Evolutionary conservation across 1,140 invertebrate species (phyloP).

Genomic region (Drosophila santomea): DNA sequence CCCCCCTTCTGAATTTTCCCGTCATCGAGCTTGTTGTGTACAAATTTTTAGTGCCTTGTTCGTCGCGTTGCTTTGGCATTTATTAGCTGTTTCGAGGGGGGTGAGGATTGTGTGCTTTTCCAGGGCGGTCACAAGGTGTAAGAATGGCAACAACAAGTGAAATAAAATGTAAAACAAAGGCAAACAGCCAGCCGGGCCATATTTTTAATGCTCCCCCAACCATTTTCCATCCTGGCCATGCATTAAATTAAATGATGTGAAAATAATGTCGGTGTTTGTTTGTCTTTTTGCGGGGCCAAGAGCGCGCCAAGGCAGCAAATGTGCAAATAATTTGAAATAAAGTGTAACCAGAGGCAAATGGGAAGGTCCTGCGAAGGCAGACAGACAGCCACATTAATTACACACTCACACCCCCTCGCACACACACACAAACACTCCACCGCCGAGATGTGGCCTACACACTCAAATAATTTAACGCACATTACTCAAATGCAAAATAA

Average conservation of each 20-base stretch:
- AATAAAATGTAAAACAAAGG: constrained; percentile 78
- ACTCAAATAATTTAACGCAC: constrained; percentile 69
- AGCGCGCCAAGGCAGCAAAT: constrained; percentile 60
- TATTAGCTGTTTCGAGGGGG: constrained; percentile 48
- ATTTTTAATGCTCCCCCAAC: constrained; percentile 53
- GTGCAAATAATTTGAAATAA: constrained; percentile 78
- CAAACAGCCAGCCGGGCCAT: constrained; percentile 67
- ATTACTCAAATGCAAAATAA: constrained; percentile 75
- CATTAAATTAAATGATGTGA: constrained; percentile 80
- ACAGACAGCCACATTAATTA: constrained; percentile 71
- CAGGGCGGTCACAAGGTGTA: neutral
- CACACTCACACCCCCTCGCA: constrained; percentile 23
- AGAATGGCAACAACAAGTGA: constrained; percentile 63
- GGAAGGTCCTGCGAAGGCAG: constrained; percentile 31
- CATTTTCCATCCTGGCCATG: constrained; percentile 40
- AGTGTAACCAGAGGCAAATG: constrained; percentile 66
- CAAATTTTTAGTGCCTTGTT: constrained; percentile 73
- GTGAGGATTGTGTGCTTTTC: neutral
- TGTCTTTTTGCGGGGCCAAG: constrained; percentile 8
- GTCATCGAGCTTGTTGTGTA: constrained; percentile 53
- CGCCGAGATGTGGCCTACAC: constrained; percentile 35
- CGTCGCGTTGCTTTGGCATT: constrained; percentile 65
- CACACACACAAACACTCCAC: neutral
- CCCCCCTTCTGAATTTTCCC: constrained; percentile 10
- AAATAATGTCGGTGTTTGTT: constrained; percentile 71